Evolutionary conservation across 2,888 invertebrate genomes (phyloP).

Genomic region (Scaptomyza parva): DNA sequence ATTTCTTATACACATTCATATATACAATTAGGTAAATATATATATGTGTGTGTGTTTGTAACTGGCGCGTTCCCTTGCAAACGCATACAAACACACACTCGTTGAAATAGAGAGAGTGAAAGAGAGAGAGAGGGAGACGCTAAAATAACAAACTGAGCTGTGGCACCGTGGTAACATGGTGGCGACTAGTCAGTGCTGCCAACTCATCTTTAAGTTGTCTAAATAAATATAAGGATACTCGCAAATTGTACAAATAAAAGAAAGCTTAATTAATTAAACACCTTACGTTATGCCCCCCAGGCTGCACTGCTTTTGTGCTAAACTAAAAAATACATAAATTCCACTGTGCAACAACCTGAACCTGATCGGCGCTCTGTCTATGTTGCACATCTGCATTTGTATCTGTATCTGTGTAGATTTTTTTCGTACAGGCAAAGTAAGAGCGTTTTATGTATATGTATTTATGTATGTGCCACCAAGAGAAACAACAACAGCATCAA

Average conservation of each 20-base stretch:
- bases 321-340: constrained; percentile 4
- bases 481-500: constrained; percentile 50
- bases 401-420: constrained; percentile 6
- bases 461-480: constrained; percentile 24
- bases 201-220: background rate
- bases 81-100: constrained; percentile 10
- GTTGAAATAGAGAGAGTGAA: constrained; percentile 26
- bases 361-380: constrained; percentile 53
- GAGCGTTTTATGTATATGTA: constrained; percentile 14
- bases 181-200: background rate
- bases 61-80: constrained; percentile 1
- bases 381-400: constrained; percentile 61
- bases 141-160: constrained; percentile 49
- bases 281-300: background rate
- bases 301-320: background rate
- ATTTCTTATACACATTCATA: constrained; percentile 8
- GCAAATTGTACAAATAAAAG: background rate
- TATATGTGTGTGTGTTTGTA: background rate
- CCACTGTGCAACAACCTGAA: constrained; percentile 53
- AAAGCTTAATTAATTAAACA: background rate
- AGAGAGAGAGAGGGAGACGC: constrained; percentile 8
- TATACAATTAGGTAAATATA: constrained; percentile 1
- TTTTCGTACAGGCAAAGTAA: constrained; percentile 21
- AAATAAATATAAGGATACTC: background rate
- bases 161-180: constrained; percentile 17